Evolutionary conservation across 2,113 vertebrate genomes (phyloP).

Genomic region (Calidris pygmaea): DNA sequence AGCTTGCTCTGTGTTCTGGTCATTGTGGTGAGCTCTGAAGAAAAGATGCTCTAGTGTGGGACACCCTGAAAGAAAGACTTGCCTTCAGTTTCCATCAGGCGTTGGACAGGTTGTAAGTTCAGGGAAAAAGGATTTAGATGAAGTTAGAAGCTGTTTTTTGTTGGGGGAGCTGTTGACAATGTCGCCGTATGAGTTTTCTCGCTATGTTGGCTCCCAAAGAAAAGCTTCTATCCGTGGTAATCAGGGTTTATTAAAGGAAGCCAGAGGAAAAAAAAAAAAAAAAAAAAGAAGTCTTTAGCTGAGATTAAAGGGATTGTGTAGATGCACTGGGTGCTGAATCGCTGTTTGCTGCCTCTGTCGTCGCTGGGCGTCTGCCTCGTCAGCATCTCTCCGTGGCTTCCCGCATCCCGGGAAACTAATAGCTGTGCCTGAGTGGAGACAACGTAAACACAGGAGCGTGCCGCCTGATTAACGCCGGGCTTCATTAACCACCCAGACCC

Average conservation of each 20-base stretch:
- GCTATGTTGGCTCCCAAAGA: not conserved
- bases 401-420: not conserved
- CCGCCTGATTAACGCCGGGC: not conserved
- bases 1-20: not conserved
- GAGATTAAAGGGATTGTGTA: conserved; percentile 66
- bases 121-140: conserved; percentile 4
- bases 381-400: conserved; percentile 26
- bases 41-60: not conserved
- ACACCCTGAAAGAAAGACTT: not conserved
- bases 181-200: not conserved
- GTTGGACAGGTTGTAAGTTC: not conserved
- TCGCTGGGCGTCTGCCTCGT: conserved; percentile 25
- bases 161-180: not conserved
- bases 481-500: not conserved
- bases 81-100: not conserved
- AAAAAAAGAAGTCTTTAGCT: conserved; percentile 10
- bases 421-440: not conserved
- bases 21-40: not conserved
- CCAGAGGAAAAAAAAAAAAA: not conserved
- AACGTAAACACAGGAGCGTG: conserved; percentile 27
- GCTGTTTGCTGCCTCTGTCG: not conserved
- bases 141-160: not conserved
- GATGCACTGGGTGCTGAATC: conserved; percentile 68
- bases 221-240: conserved; percentile 67
- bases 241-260: conserved; percentile 58